phyloP scores from a whole-genome alignment of 2,113 vertebrate species.

The Athene cunicularia region DNA sequence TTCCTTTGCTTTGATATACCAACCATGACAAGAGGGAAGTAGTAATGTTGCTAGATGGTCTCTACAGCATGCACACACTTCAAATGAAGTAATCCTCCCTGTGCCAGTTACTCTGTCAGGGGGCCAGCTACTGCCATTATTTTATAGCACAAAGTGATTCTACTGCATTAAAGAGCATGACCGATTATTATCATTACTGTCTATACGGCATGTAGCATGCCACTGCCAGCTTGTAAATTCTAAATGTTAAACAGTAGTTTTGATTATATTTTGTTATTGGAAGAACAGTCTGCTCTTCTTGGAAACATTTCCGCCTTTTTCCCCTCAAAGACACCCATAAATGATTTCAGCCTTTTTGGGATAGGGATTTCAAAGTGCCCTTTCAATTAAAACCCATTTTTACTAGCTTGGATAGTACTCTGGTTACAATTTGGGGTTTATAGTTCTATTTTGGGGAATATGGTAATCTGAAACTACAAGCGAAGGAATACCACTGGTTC shows the following conservation, averaged over 20 bases:
- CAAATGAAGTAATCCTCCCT: background rate
- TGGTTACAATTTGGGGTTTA: conserved; percentile 32
- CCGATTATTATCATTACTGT: background rate
- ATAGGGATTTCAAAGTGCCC: background rate
- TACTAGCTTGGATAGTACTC: background rate
- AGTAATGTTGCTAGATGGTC: background rate
- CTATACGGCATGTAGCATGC: background rate
- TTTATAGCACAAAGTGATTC: background rate
- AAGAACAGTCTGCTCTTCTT: background rate
- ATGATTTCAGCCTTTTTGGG: background rate
- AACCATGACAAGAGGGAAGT: fast-evolving
- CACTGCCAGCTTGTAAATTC: conserved; percentile 7
- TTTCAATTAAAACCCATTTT: conserved; percentile 16
- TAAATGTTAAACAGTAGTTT: background rate
- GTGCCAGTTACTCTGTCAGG: background rate
- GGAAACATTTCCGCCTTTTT: background rate
- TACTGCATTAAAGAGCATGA: background rate
- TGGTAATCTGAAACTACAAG: conserved; percentile 40
- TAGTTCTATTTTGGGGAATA: conserved; percentile 52
- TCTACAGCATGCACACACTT: background rate
- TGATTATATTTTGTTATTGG: background rate
- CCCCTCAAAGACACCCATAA: background rate
- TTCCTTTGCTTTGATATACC: background rate
- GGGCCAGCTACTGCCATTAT: background rate
- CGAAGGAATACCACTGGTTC: background rate